These are phyloP conservation scores for Tadarida brasiliensis DNA, from an alignment of 2,797 vertebrate species.

Conservation along the genomic window DNA sequence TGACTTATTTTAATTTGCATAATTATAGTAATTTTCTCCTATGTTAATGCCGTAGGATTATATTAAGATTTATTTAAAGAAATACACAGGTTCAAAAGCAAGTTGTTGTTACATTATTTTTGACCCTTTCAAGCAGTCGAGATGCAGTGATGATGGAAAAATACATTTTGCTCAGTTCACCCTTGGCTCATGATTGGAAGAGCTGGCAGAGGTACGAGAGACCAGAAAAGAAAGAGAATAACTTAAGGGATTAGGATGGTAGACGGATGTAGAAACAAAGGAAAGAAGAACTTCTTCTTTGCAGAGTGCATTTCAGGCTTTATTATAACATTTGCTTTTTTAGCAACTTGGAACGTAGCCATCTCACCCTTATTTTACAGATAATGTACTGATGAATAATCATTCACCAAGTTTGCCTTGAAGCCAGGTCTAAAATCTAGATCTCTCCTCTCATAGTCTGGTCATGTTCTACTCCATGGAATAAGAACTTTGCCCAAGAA, in stretches of 20 bases:
- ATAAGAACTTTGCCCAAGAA: conserved; percentile 12
- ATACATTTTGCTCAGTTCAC: conserved; percentile 10
- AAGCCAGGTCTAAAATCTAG: neutral
- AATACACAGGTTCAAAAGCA: conserved; percentile 71
- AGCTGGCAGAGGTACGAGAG: neutral
- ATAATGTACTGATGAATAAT: conserved; percentile 48
- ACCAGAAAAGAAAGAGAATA: neutral
- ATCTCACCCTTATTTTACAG: conserved; percentile 4
- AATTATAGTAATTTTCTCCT: conserved; percentile 88
- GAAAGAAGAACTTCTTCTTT: neutral
- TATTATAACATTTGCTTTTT: neutral
- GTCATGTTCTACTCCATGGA: neutral
- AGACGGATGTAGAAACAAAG: neutral
- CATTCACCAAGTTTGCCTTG: neutral
- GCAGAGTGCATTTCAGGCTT: neutral
- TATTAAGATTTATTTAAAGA: conserved; percentile 83
- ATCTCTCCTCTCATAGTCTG: conserved; percentile 3
- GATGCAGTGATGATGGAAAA: neutral
- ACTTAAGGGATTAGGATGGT: neutral
- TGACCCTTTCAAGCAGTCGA: conserved; percentile 57
- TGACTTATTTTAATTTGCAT: conserved; percentile 87
- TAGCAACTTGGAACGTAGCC: neutral
- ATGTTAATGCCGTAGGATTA: conserved; percentile 78
- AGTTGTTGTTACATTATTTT: conserved; percentile 55
- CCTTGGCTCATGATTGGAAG: neutral